These are phyloP conservation scores for Myotis daubentonii DNA, from an alignment of 2,797 vertebrate genomes.

Conservation along the genomic window DNA sequence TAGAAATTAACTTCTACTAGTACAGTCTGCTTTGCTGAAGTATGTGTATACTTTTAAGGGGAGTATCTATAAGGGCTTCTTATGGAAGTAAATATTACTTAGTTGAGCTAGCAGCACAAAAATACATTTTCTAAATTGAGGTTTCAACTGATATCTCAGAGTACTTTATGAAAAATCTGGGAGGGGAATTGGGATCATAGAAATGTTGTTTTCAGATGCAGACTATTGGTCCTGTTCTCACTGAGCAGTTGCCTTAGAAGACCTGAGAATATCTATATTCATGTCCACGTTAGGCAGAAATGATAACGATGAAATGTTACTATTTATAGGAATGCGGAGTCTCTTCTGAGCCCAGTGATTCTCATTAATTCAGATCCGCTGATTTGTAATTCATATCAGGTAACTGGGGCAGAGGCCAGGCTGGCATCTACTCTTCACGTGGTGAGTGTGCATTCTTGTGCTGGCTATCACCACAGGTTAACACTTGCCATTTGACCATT, in stretches of 20 bases:
- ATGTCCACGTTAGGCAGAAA: conserved; percentile 31
- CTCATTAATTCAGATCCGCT: conserved; percentile 15
- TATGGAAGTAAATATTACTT: neutral
- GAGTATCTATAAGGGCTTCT: neutral
- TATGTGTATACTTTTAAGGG: neutral
- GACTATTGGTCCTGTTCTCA: neutral
- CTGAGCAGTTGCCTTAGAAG: conserved; percentile 34
- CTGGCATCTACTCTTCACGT: neutral
- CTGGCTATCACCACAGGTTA: neutral
- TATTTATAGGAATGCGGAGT: conserved; percentile 27
- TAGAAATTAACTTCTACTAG: neutral
- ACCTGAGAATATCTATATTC: neutral
- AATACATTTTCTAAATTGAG: neutral
- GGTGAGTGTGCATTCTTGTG: neutral
- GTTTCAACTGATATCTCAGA: neutral
- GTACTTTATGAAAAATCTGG: neutral
- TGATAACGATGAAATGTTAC: neutral
- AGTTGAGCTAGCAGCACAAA: neutral
- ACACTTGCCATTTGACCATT: neutral
- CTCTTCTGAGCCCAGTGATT: neutral
- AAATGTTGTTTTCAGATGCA: neutral
- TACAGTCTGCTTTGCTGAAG: neutral
- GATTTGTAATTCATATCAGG: neutral
- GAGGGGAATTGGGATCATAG: neutral
- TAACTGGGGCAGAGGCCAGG: neutral